Evolutionary conservation across 2,888 invertebrate genomes (phyloP), one percentile per base, ranked within the genome.

Genomic region (Silvanus unidentatus): DNA sequence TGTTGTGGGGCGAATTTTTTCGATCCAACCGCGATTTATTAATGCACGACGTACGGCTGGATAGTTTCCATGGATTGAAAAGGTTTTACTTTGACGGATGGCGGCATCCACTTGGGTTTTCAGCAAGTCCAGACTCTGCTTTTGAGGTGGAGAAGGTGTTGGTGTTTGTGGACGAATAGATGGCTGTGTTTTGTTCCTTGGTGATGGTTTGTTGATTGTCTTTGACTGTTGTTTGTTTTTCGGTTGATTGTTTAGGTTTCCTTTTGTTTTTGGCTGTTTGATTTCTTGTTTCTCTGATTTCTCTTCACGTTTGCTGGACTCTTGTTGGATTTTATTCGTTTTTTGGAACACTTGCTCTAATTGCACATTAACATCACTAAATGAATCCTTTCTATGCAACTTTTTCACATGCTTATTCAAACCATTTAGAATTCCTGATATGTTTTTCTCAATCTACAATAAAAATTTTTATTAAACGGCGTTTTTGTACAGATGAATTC

Each of bases 1-100:
- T 32, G 73, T 61, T 12, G 66, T 64, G 1, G 65, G 53, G 44
- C 77, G 70, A 22, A 80, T 64, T 68, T 86, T 88, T 68, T 88
- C 87, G 1, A 88, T 70, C 88, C 88, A 88, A 0, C 86, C 87
- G 6, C 83, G 72, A 35, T 77, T 75, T 36, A 77, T 54, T 44
- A 88, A 69, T 1, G 84, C 81, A 52, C 73, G 74, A 37, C 80
- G 71, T 8, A 84, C 69, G 1, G 75, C 70, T 15, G 68, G 69
- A 53, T 73, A 79, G 36, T 59, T 62, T 2, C 82, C 82, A 40
- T 73, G 71, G 13, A 82, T 66, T 1, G 75, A 72, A 63, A 79
- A 81, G 51, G 78, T 76, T 68, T 78, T 79, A 43, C 68, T 70
- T 9, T 74, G 62, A 50, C 62, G 65, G 42, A 77, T 73, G n/a